Conservation (phyloP, 2,113 vertebrate species). For the Piprites chloris region DNA sequence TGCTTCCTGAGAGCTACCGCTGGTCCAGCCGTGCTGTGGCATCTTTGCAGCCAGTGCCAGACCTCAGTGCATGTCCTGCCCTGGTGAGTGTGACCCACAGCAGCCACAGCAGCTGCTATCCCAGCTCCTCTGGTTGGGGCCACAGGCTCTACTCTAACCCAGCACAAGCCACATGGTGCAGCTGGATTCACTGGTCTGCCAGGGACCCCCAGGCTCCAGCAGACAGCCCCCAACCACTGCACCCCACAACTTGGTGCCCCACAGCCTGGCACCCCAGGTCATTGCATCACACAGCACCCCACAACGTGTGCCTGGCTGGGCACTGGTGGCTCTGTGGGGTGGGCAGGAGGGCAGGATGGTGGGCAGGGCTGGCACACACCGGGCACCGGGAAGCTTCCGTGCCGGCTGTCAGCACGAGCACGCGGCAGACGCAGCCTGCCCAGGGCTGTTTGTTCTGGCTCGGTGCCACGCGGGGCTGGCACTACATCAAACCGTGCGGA, state of each 20-base stretch:
- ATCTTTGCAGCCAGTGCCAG: background rate
- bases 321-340: background rate
- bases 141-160: fast-evolving
- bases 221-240: background rate
- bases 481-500: slow-evolving; percentile 27
- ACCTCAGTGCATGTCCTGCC: background rate
- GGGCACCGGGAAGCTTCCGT: background rate
- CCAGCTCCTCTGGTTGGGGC: fast-evolving
- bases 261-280: background rate
- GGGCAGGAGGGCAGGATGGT: background rate
- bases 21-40: fast-evolving
- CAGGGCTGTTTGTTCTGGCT: slow-evolving; percentile 67
- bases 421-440: slow-evolving; percentile 55
- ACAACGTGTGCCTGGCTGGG: background rate
- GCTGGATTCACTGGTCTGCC: background rate
- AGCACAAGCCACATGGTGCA: fast-evolving
- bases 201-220: background rate
- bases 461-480: slow-evolving; percentile 33
- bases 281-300: fast-evolving
- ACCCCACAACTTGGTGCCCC: background rate
- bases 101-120: fast-evolving
- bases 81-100: background rate
- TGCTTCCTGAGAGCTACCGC: background rate
- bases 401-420: slow-evolving; percentile 14
- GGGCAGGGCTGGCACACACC: background rate